phyloP scores from a whole-genome alignment of 2,888 invertebrate species.

The Lasioglossum oenotherae region DNA sequence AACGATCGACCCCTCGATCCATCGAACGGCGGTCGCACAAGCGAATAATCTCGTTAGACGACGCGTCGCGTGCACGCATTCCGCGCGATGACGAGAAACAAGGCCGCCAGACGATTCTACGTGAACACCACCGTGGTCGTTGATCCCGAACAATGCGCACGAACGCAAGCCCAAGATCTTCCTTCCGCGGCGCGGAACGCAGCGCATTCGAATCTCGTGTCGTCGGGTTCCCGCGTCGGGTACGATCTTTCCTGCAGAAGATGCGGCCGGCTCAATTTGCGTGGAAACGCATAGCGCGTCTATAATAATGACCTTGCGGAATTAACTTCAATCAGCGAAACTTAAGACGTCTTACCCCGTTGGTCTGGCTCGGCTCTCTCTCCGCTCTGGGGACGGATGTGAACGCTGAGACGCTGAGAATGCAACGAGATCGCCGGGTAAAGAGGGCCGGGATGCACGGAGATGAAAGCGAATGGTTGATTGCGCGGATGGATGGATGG shows the following conservation, averaged over 20 bases:
- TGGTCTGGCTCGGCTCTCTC: slow-evolving; percentile 34
- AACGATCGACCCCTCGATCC: background rate
- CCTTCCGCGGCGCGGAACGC: background rate
- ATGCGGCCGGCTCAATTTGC: slow-evolving; percentile 52
- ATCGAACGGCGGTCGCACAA: background rate
- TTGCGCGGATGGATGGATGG: background rate
- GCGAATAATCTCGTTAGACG: slow-evolving; percentile 13
- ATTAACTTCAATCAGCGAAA: slow-evolving; percentile 79
- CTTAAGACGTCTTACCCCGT: slow-evolving; percentile 67
- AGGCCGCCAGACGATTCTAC: slow-evolving; percentile 39
- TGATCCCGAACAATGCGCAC: slow-evolving; percentile 41
- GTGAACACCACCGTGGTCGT: slow-evolving; percentile 33
- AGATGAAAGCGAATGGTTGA: background rate
- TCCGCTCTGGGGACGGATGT: slow-evolving; percentile 43
- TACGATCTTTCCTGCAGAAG: slow-evolving; percentile 35
- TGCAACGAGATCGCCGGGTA: slow-evolving; percentile 10
- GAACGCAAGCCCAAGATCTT: background rate
- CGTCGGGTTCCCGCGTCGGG: slow-evolving; percentile 15
- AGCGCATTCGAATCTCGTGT: background rate
- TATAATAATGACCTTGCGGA: slow-evolving; percentile 74
- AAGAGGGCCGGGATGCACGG: slow-evolving; percentile 24
- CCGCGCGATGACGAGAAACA: slow-evolving; percentile 13
- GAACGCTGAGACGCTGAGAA: slow-evolving; percentile 32
- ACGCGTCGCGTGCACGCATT: background rate
- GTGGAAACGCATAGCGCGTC: slow-evolving; percentile 64